Percentiles rank a stretch among this genome's conserved stretches.
phyloP scores from a whole-genome alignment of 1,140 invertebrate genomes.

The Drosophila bocqueti region DNA sequence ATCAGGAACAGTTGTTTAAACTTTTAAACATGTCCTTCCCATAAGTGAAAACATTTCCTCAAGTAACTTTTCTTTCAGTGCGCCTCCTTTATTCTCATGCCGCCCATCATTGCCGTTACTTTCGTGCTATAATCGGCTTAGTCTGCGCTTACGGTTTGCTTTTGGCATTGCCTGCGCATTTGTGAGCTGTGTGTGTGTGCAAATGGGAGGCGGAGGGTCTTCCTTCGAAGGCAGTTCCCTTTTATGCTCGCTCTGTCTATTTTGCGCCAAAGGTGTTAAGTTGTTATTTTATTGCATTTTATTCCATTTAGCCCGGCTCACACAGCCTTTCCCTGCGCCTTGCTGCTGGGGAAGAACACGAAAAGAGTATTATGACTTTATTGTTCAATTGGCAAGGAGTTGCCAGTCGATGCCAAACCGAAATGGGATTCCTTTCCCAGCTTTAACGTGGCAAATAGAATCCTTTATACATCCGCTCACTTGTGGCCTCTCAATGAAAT shows the following conservation, averaged over 20 bases:
- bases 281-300: slow-evolving; percentile 70
- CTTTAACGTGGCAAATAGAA: slow-evolving; percentile 19
- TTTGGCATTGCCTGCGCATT: slow-evolving; percentile 79
- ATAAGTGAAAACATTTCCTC: background rate
- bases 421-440: slow-evolving; percentile 6
- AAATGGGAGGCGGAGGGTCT: background rate
- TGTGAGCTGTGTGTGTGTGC: slow-evolving; percentile 32
- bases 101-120: slow-evolving; percentile 63
- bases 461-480: slow-evolving; percentile 17
- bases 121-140: slow-evolving; percentile 81
- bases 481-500: slow-evolving; percentile 15
- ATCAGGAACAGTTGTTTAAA: background rate
- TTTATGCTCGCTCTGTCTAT: slow-evolving; percentile 58
- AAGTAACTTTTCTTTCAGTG: background rate
- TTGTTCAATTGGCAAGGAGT: slow-evolving; percentile 57
- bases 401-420: slow-evolving; percentile 1
- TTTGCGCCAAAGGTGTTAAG: slow-evolving; percentile 64
- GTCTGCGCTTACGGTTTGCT: slow-evolving; percentile 81
- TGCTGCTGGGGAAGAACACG: slow-evolving; percentile 9
- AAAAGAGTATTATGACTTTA: slow-evolving; percentile 62
- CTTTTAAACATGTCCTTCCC: background rate
- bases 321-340: slow-evolving; percentile 30
- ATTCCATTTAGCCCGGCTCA: slow-evolving; percentile 54
- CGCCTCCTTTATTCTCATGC: background rate
- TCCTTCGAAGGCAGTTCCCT: slow-evolving; percentile 33